phyloP scores from a whole-genome alignment of 1,140 invertebrate species.

The Dreissena rostriformis region DNA sequence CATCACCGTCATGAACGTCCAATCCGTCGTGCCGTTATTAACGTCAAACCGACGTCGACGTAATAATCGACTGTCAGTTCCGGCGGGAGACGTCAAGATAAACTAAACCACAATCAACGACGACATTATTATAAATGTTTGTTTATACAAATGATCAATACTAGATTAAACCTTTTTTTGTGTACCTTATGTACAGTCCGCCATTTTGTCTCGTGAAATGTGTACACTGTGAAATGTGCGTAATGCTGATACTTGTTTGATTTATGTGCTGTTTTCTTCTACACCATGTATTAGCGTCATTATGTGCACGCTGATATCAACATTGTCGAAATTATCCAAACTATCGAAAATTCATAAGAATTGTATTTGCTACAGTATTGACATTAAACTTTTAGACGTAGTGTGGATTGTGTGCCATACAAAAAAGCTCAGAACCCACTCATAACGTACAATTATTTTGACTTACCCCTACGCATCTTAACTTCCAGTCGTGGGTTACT shows the following conservation, averaged over 20 bases:
- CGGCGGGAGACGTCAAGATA: slow-evolving; percentile 16
- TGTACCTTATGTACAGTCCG: neutral
- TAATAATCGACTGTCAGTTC: slow-evolving; percentile 30
- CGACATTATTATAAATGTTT: neutral
- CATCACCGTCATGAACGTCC: slow-evolving; percentile 52
- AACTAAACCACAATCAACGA: neutral
- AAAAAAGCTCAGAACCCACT: too few relatives aligned
- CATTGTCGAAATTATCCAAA: too few relatives aligned
- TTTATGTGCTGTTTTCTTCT: too few relatives aligned
- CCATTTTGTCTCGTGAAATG: neutral
- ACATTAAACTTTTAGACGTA: too few relatives aligned
- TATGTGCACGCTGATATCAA: too few relatives aligned
- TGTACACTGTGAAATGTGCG: neutral
- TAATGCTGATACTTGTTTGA: neutral
- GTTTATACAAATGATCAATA: neutral
- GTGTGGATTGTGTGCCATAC: too few relatives aligned
- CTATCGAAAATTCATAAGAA: too few relatives aligned
- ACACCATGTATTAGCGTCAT: too few relatives aligned
- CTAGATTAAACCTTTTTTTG: neutral
- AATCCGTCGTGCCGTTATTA: slow-evolving; percentile 32
- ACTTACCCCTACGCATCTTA: too few relatives aligned
- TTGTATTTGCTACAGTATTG: too few relatives aligned
- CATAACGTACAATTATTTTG: too few relatives aligned
- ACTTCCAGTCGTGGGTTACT: too few relatives aligned
- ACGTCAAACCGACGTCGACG: slow-evolving; percentile 21